Percentiles rank a stretch among this genome's conserved stretches.
Conservation (phyloP, 2,888 invertebrate species). For the Ramazzottius varieornatus region DNA sequence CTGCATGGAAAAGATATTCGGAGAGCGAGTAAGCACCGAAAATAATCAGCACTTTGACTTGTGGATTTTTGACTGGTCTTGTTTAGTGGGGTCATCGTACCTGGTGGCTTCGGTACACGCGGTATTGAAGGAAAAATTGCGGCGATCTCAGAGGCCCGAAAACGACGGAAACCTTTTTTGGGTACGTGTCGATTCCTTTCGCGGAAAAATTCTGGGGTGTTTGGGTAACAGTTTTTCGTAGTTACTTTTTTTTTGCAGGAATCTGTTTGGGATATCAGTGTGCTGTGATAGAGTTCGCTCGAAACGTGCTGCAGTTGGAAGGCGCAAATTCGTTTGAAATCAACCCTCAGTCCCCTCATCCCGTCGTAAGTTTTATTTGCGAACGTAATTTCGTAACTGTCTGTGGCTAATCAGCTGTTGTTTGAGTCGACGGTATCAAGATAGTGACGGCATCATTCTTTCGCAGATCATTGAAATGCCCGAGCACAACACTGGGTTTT, state of each 20-base stretch:
- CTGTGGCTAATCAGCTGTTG: too few relatives aligned
- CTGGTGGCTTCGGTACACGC: constrained; percentile 85
- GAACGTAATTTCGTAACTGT: neutral
- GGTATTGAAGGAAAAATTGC: constrained; percentile 87
- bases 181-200: constrained; percentile 27
- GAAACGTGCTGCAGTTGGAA: constrained; percentile 46
- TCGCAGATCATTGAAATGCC: constrained; percentile 72
- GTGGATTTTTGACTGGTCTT: constrained; percentile 29
- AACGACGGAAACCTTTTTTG: constrained; percentile 61
- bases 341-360: constrained; percentile 39
- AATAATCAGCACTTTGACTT: neutral
- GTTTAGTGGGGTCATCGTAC: constrained; percentile 63
- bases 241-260: constrained; percentile 15
- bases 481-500: constrained; percentile 67
- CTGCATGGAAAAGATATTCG: constrained; percentile 74
- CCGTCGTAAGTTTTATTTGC: constrained; percentile 30
- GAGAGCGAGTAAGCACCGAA: constrained; percentile 24
- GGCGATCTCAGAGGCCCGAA: constrained; percentile 73
- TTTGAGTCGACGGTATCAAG: too few relatives aligned
- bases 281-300: constrained; percentile 72
- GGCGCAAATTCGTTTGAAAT: constrained; percentile 69
- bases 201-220: neutral
- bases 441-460: neutral
- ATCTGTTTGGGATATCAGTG: constrained; percentile 94
- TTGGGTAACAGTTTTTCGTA: neutral